Percentiles rank a stretch among this genome's conserved stretches.
Evolutionary conservation across 2,888 invertebrate species (phyloP).

Genomic region (Eilema sororculum): DNA sequence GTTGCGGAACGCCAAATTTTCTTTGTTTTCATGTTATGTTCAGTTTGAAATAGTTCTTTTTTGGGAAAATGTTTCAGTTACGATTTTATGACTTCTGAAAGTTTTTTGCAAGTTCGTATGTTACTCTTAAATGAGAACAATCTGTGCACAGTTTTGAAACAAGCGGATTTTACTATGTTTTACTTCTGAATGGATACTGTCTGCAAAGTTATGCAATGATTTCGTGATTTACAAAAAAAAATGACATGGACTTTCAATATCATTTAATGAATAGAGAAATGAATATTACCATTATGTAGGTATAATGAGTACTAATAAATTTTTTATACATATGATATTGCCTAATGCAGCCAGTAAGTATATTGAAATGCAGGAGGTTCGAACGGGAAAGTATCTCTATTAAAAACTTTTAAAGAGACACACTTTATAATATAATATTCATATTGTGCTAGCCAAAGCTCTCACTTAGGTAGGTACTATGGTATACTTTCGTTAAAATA

Average conservation of each 20-base stretch:
- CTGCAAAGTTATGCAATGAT: background rate
- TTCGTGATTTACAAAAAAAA: background rate
- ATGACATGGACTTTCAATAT: background rate
- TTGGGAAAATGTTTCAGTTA: conserved; percentile 18
- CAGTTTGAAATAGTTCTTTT: conserved; percentile 26
- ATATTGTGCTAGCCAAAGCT: too few relatives aligned
- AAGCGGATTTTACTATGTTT: background rate
- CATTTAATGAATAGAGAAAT: background rate
- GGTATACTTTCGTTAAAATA: too few relatives aligned
- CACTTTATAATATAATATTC: too few relatives aligned
- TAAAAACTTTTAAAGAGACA: too few relatives aligned
- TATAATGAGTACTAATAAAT: too few relatives aligned
- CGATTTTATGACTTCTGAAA: conserved; percentile 9
- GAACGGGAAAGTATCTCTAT: too few relatives aligned
- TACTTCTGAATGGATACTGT: background rate
- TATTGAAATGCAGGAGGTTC: too few relatives aligned
- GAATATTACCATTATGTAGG: too few relatives aligned
- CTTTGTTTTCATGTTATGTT: conserved; percentile 33
- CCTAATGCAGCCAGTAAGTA: too few relatives aligned
- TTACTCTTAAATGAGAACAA: conserved; percentile 10
- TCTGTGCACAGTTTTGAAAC: background rate
- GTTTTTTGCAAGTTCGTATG: conserved; percentile 2
- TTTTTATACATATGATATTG: too few relatives aligned
- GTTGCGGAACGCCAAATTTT: conserved; percentile 31
- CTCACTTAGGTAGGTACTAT: too few relatives aligned